phyloP scores from a whole-genome alignment of 2,113 vertebrate genomes.

The Emydura subglobosa region DNA sequence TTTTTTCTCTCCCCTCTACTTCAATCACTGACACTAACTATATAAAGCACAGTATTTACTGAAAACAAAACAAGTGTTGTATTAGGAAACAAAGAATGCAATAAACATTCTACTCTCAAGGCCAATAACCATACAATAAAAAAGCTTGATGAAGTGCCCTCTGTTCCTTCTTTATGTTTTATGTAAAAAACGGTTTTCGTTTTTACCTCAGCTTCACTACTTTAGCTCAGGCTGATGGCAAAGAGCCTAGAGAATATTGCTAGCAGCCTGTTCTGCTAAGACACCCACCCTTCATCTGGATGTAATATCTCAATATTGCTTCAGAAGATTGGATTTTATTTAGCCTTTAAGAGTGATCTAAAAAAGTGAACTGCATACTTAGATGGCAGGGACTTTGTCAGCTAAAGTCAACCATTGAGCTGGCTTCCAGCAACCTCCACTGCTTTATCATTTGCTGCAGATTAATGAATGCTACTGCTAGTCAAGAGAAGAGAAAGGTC shows the following conservation, averaged over 20 bases:
- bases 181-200: conserved; percentile 65
- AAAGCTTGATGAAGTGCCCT: conserved; percentile 33
- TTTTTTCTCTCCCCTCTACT: conserved; percentile 5
- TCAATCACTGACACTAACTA: conserved; percentile 39
- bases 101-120: conserved; percentile 69
- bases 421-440: conserved; percentile 55
- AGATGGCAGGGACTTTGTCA: conserved; percentile 67
- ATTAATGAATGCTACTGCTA: conserved; percentile 74
- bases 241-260: conserved; percentile 78
- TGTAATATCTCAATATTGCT: conserved; percentile 81
- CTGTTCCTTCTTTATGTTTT: conserved; percentile 39
- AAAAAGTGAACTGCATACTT: conserved; percentile 73
- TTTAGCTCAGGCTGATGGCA: conserved; percentile 75
- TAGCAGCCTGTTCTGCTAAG: conserved; percentile 71
- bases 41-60: conserved; percentile 49
- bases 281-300: conserved; percentile 78
- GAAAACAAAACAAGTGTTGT: conserved; percentile 63
- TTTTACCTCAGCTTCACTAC: conserved; percentile 54
- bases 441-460: conserved; percentile 64
- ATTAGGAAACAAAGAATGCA: conserved; percentile 72
- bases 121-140: conserved; percentile 59
- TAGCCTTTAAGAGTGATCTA: conserved; percentile 75
- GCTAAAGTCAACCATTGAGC: conserved; percentile 60
- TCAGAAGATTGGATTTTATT: conserved; percentile 78
- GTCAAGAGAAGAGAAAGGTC: conserved; percentile 67